phyloP scores from a whole-genome alignment of 2,888 invertebrate genomes.

The Tyria jacobaeae region DNA sequence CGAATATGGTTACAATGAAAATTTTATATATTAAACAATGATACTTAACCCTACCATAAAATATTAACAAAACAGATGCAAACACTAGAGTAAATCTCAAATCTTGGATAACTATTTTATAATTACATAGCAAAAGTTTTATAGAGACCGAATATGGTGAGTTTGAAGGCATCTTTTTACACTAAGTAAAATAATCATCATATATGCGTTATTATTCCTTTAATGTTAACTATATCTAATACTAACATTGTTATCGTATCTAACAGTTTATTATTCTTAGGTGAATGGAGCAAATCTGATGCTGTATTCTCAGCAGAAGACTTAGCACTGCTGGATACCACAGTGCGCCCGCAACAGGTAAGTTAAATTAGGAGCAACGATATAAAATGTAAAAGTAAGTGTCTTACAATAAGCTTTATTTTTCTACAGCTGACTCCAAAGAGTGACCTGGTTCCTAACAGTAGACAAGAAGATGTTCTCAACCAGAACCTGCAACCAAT shows the following conservation, averaged over 20 bases:
- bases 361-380: slow-evolving; percentile 1
- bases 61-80: too few species aligned
- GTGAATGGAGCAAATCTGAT: slow-evolving; percentile 79
- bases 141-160: not conserved
- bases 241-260: not conserved
- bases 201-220: too few species aligned
- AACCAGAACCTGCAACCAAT: slow-evolving; percentile 76
- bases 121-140: too few species aligned
- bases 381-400: not conserved
- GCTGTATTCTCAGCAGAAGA: slow-evolving; percentile 84
- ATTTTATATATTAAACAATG: too few species aligned
- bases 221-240: too few species aligned
- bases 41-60: too few species aligned
- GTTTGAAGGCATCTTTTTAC: not conserved
- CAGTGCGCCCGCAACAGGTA: slow-evolving; percentile 76
- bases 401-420: slow-evolving; percentile 9
- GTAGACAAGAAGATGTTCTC: slow-evolving; percentile 75
- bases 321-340: slow-evolving; percentile 77
- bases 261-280: slow-evolving; percentile 49
- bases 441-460: slow-evolving; percentile 65
- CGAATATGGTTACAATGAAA: too few species aligned
- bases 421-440: slow-evolving; percentile 70
- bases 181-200: not conserved
- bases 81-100: too few species aligned
- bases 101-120: too few species aligned